Evolutionary conservation across 2,888 invertebrate species (phyloP).

Genomic region (Papilio demoleus): DNA sequence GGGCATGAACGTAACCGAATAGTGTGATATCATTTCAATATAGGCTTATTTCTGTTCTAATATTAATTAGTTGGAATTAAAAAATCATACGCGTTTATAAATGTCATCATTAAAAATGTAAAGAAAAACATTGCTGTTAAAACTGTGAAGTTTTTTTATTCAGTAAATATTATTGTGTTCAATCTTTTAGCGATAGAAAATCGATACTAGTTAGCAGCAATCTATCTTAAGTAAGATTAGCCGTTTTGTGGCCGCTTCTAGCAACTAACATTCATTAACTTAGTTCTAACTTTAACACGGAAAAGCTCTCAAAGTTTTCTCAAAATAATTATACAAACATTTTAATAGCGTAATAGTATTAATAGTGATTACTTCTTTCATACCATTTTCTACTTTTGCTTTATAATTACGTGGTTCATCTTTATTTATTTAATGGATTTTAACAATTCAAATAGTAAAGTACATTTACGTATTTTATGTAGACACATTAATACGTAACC

Average conservation of each 20-base stretch:
- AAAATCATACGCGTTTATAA: too few species aligned
- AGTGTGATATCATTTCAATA: constrained; percentile 24
- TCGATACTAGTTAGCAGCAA: constrained; percentile 25
- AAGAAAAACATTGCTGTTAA: too few species aligned
- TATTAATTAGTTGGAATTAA: not conserved
- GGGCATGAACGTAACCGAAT: constrained; percentile 23
- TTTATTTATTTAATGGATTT: not conserved
- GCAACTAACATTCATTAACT: constrained; percentile 21
- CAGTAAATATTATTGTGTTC: not conserved
- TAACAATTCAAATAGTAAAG: not conserved
- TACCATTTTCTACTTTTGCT: not conserved
- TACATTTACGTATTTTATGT: not conserved
- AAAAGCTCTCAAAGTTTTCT: constrained; percentile 12
- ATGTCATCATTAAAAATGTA: too few species aligned
- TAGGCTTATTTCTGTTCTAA: not conserved
- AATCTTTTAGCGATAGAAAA: constrained; percentile 6
- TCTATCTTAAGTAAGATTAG: constrained; percentile 31
- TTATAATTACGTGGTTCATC: too few species aligned
- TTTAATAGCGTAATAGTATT: not conserved
- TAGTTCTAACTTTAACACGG: constrained; percentile 15
- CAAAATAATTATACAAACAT: constrained; percentile 4
- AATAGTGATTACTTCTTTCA: not conserved
- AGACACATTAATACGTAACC: constrained; percentile 36
- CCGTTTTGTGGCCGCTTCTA: constrained; percentile 27
- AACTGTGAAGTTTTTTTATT: too few species aligned